phyloP scores from a whole-genome alignment of 2,113 vertebrate genomes.

The Dasyprocta punctata region DNA sequence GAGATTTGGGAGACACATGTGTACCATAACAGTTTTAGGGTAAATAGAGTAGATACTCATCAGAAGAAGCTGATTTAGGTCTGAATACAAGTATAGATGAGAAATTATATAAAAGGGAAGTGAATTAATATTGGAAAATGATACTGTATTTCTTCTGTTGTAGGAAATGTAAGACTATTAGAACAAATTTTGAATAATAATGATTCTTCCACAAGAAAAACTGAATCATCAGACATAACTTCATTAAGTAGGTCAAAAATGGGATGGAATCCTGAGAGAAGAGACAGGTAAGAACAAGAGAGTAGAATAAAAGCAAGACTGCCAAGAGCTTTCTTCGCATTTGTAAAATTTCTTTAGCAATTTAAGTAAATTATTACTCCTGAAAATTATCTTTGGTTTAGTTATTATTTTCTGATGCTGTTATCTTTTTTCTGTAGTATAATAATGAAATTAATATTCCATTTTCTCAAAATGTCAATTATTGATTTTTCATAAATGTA shows the following conservation, averaged over 20 bases:
- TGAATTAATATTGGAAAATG: constrained; percentile 5
- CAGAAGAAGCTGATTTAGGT: neutral
- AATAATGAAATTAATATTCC: neutral
- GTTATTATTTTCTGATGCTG: neutral
- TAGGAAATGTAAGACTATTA: constrained; percentile 84
- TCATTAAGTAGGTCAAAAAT: constrained; percentile 80
- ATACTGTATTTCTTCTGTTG: constrained; percentile 30
- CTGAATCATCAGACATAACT: constrained; percentile 67
- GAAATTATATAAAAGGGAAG: neutral
- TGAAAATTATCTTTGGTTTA: constrained; percentile 41
- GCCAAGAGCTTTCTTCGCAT: constrained; percentile 20
- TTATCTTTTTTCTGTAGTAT: neutral
- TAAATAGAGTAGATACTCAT: neutral
- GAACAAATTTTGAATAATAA: constrained; percentile 83
- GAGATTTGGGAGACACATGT: neutral
- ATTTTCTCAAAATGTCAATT: constrained; percentile 5
- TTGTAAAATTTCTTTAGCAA: constrained; percentile 15
- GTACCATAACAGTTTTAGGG: neutral
- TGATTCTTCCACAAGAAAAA: constrained; percentile 75
- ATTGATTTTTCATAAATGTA: neutral
- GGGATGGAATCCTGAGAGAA: constrained; percentile 76
- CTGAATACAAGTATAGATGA: neutral
- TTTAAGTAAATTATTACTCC: constrained; percentile 49
- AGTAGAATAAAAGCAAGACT: neutral
- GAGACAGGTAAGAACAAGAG: constrained; percentile 86